Percentiles rank a stretch among this genome's conserved stretches.
Evolutionary conservation across 2,888 invertebrate genomes (phyloP).

Genomic region (Apocheima hispidaria): DNA sequence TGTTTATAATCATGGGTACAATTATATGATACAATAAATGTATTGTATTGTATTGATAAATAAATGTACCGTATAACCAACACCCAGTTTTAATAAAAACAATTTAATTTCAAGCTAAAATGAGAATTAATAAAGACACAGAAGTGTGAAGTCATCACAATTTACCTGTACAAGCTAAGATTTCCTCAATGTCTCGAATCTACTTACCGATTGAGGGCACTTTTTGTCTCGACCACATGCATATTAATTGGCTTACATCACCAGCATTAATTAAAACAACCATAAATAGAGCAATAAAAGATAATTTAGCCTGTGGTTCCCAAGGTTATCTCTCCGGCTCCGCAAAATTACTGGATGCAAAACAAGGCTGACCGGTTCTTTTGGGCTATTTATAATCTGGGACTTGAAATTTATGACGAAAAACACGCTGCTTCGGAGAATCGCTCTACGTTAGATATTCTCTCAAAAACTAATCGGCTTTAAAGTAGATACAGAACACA

Average conservation of each 20-base stretch:
- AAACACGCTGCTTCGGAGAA: slow-evolving; percentile 28
- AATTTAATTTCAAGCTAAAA: no score
- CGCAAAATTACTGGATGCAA: slow-evolving; percentile 61
- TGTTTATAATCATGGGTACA: no score
- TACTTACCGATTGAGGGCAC: not conserved
- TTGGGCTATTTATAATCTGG: slow-evolving; percentile 39
- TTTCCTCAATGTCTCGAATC: no score
- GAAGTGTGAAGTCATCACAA: not conserved
- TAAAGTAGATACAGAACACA: not conserved
- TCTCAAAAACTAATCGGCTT: no score
- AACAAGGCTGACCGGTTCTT: slow-evolving; percentile 57
- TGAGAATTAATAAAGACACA: not conserved
- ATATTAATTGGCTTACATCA: slow-evolving; percentile 35
- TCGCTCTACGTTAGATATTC: slow-evolving; percentile 17
- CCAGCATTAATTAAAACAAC: slow-evolving; percentile 26
- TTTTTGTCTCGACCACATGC: slow-evolving; percentile 21
- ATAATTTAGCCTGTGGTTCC: slow-evolving; percentile 27
- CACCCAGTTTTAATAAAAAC: no score
- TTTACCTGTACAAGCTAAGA: no score
- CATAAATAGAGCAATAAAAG: slow-evolving; percentile 33
- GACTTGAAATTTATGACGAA: slow-evolving; percentile 32
- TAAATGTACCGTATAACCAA: no score
- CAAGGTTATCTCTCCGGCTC: slow-evolving; percentile 29
- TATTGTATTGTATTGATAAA: no score
- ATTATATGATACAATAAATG: no score